Evolutionary conservation across 1,140 invertebrate genomes (phyloP).

Genomic region (Delia radicum): DNA sequence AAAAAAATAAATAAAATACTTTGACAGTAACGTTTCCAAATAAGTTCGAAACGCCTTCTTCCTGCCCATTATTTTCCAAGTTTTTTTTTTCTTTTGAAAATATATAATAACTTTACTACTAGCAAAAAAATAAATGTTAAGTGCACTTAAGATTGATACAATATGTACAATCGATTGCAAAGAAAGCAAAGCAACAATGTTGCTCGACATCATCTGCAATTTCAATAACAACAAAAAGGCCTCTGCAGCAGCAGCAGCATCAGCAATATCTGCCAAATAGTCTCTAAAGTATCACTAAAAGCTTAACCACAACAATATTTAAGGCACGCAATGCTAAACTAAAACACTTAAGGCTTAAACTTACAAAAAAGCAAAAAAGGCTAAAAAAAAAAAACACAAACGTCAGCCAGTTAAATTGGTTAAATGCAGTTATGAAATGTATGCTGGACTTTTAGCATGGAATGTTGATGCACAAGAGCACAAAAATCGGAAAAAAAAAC

Average conservation of each 20-base stretch:
- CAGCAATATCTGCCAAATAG: not conserved
- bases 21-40: not conserved
- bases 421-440: not conserved
- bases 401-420: not conserved
- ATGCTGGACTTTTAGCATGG: not conserved
- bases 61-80: not conserved
- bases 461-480: not conserved
- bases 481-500: no score
- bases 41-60: not conserved
- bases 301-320: not conserved
- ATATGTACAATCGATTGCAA: not conserved
- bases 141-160: not conserved
- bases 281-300: not conserved
- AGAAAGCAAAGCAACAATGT: not conserved
- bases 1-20: not conserved
- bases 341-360: not conserved
- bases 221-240: not conserved
- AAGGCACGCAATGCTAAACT: not conserved
- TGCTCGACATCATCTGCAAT: no score
- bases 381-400: not conserved
- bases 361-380: not conserved
- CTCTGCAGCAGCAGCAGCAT: not conserved
- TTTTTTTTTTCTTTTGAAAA: not conserved
- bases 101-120: not conserved
- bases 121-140: not conserved